Evolutionary conservation across 2,797 vertebrate species (phyloP), one percentile per base, ranked within the genome.

Genomic region (Enteromius radiatus): DNA sequence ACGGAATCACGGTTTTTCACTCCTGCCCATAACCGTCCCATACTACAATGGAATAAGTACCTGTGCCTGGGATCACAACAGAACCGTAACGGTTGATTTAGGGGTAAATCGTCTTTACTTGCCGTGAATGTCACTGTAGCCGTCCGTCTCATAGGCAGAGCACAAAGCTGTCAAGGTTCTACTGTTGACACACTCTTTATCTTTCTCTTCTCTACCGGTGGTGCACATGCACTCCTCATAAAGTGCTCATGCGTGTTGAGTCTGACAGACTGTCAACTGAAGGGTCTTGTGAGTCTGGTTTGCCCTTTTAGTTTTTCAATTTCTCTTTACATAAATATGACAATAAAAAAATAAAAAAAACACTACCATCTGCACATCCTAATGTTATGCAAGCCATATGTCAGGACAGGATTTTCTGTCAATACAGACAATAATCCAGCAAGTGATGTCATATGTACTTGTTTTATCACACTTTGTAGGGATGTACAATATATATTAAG

Each of bases 201-300:
- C 69, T 36, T 43, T 26, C 38, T 49, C 28, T 76, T 31, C 23
- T 54, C n/a, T 33, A 7, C 33, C 43, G 33, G 36, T 7, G 33
- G 21, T 74, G 54, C 31, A 15, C 26, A 43, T 59, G 31, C 26
- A 56, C 64, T 41, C 80, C 49, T 36, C 15, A 3, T 67, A 61
- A 56, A 80, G 64, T 79, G 56, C 19, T 84, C 67, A 43, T 45
- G 59, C 41, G 1, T 80, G 65, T 38, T 70, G 64, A 59, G 21
- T 63, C 38, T 83, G 87, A 87, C 89, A 79, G 85, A 21, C 47
- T 87, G 88, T 81, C 85, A 83, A 75, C 15, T 78, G 77, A 87
- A 49, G 36, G 80, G 69, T 43, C 65, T 23, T 67, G 61, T 43
- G 43, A 47, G 26, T n/a, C n/a, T 49, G 7, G 45, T 52, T 68